Evolutionary conservation across 2,888 invertebrate genomes (phyloP).

Genomic region (Julus scandinavius): DNA sequence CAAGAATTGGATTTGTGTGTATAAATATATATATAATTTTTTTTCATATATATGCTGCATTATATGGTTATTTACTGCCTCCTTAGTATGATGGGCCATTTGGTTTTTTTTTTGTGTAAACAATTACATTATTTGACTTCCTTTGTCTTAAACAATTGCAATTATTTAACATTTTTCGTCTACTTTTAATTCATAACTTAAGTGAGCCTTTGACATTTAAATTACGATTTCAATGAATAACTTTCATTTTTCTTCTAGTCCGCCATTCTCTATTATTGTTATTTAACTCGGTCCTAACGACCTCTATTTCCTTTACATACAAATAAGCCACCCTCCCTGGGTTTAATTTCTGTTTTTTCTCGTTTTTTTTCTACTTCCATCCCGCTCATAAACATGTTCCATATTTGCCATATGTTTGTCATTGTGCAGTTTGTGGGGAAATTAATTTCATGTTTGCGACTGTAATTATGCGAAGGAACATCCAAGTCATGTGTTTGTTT

Average conservation of each 20-base stretch:
- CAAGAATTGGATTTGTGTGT: slow-evolving; percentile 49
- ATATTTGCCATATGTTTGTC: slow-evolving; percentile 43
- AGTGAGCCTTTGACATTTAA: slow-evolving; percentile 42
- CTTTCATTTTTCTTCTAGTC: slow-evolving; percentile 26
- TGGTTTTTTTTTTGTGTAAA: slow-evolving; percentile 12
- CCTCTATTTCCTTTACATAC: slow-evolving; percentile 43
- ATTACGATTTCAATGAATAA: slow-evolving; percentile 33
- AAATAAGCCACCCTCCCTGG: slow-evolving; percentile 14
- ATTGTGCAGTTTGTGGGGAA: slow-evolving; percentile 36
- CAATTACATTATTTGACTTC: slow-evolving; percentile 45
- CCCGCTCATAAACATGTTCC: not conserved
- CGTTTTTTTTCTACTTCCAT: not conserved
- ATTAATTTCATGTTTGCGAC: slow-evolving; percentile 41
- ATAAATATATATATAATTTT: not conserved
- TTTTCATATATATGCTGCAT: not conserved
- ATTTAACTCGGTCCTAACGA: slow-evolving; percentile 40
- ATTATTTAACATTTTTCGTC: slow-evolving; percentile 41
- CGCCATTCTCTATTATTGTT: slow-evolving; percentile 39
- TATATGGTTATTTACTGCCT: slow-evolving; percentile 36
- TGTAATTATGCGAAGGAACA: slow-evolving; percentile 14
- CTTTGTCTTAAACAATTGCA: slow-evolving; percentile 34
- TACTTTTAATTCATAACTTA: slow-evolving; percentile 40
- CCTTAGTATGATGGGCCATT: slow-evolving; percentile 36
- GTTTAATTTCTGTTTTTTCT: slow-evolving; percentile 9
- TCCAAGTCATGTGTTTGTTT: slow-evolving; percentile 1